Base-by-base conservation (phyloP, 2,888 invertebrate genomes). In the Caenorhabditis macrosperma region DNA sequence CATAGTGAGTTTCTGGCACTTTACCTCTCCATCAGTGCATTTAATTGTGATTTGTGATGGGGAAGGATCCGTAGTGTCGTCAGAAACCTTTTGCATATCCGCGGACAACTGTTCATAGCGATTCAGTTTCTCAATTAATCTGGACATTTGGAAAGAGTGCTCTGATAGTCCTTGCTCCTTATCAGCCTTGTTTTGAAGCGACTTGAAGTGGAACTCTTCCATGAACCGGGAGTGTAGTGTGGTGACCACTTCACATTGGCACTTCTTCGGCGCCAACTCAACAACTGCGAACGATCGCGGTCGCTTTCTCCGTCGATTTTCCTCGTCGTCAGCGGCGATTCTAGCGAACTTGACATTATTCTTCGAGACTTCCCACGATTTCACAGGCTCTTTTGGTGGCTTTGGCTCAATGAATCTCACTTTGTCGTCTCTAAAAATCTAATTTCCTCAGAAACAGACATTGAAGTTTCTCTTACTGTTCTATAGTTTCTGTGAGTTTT, bases 251-350 rank as follows among this genome's bases (percentile, higher is more conserved):
- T 84, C 81, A 52, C 86, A 86, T 52, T 81, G 61, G 63, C 86
- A 86, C 17, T 77, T 74, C 24, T 81, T 68, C 15, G 86, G 86
- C 17, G 83, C 84, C 75, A 86, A 72, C 41, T 86, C 84, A 3
- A 86, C 84, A 33, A 86, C 72, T 15, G 84, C 84, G 54, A 81
- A 86, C 12, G 84, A 84, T 17, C 82, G 63, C 0, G 84, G 86
- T 1, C 82, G 68, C 59, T 82, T 84, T 15, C 77, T 44, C 7
- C 74, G 60, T 1, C 78, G 55, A 30, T 83, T 83, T 15, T 68
- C 79, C 28, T 77, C 77, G 12, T 72, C 74, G 20, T 83, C 83
- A 9, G 50, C 64, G 0, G 44, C 60, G 17, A 79, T 79, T 64
- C 79, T 50, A 0, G 80, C 60, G 28, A 78, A 82, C 20, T 75